Base-by-base conservation (phyloP, 2,113 vertebrate genomes). In the Herpetotheres cachinnans region DNA sequence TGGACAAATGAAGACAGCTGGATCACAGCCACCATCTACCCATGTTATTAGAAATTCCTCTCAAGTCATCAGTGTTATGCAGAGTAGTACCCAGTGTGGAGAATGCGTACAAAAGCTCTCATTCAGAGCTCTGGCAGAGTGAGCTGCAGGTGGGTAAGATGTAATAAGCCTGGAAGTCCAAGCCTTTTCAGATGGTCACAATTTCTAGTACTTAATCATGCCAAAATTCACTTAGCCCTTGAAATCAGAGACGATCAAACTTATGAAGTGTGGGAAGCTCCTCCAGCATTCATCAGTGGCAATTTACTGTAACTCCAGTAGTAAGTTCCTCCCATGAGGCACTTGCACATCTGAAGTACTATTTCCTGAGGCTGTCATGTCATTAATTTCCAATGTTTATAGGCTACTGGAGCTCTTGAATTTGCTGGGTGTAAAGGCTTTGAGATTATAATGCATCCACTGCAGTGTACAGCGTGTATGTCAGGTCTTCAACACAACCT, bases 301-400 rank as follows among this genome's bases (percentile, higher is more conserved):
- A 86, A 95, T 95, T 93, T 97, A 91, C 94, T 91, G 97, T 93
- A 97, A 97, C 72, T 91, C 80, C 65, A 89, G 86, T 86, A 95
- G 95, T 84, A 82, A 92, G 92, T 95, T 95, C 72, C 90, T 97
- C 94, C 90, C 92, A 26, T 63, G 92, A 90, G 96, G 63, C 88
- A 24, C 72, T 93, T 50, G 72, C 47, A 61, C 29, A 78, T 92
- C 92, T 93, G 80, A 90, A 81, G 61, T 52, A 86, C 63, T 70
- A 21, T 84, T 96, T 96, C 90, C 92, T 86, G 88, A 84, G 76
- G 86, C 65, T 89, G 80, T 82, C 90, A 79, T 84, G 44, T 89
- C 92, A 93, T 97, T 90, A 90, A 78, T 96, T 95, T 67, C 77
- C 69, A 84, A 34, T n/a, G 92, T 95, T 95, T 96, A 79, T 67